phyloP scores from a whole-genome alignment of 1,140 invertebrate genomes.

The Drosophila watanabei region DNA sequence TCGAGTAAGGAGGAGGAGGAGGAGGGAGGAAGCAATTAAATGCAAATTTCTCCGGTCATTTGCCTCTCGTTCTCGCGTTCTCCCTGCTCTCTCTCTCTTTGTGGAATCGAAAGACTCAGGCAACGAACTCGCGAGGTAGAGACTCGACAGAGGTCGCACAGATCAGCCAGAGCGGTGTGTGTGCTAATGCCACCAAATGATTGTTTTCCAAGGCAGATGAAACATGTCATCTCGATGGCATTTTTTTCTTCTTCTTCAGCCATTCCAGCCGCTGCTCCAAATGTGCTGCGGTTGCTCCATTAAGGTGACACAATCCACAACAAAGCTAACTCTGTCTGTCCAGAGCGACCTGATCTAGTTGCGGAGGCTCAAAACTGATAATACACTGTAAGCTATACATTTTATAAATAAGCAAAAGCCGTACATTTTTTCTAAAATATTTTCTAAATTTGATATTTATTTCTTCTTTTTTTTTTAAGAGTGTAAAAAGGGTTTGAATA shows the following conservation, averaged over 20 bases:
- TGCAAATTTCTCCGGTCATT: conserved; percentile 50
- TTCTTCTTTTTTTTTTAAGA: too few relatives aligned
- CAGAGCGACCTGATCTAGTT: conserved; percentile 51
- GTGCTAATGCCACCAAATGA: conserved; percentile 46
- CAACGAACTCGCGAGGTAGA: conserved; percentile 53
- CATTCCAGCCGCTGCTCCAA: conserved; percentile 21
- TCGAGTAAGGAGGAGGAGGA: conserved; percentile 18
- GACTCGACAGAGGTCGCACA: conserved; percentile 3
- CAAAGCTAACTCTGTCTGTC: conserved; percentile 21
- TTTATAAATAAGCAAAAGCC: too few relatives aligned
- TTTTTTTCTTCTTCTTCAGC: conserved; percentile 9
- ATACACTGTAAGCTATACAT: not conserved
- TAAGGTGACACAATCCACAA: conserved; percentile 51
- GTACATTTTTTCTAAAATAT: too few relatives aligned
- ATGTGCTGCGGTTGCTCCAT: conserved; percentile 49
- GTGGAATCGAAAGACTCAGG: conserved; percentile 58
- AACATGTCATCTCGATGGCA: conserved; percentile 43
- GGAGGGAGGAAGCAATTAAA: conserved; percentile 35
- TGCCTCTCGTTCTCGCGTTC: not conserved
- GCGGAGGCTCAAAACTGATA: conserved; percentile 14
- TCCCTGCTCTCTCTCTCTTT: not conserved
- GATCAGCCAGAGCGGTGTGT: conserved; percentile 28
- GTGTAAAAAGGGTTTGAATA: not conserved
- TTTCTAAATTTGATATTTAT: not conserved
- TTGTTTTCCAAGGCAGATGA: conserved; percentile 38